Evolutionary conservation across 2,888 invertebrate species (phyloP).

Genomic region (Fabriciana adippe): DNA sequence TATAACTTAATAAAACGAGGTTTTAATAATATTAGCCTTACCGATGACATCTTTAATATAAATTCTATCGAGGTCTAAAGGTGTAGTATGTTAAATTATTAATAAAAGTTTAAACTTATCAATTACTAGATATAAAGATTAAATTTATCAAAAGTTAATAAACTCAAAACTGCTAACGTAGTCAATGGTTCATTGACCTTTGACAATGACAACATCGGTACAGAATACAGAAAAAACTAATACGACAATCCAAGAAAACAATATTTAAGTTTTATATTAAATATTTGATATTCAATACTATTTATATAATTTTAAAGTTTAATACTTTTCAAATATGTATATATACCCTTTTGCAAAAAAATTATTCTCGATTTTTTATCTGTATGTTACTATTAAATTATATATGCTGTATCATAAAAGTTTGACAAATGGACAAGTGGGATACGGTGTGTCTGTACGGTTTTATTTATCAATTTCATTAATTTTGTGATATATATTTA

Average conservation of each 20-base stretch:
- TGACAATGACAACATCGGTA: neutral
- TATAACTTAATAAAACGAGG: neutral
- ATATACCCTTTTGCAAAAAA: too few species aligned
- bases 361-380: neutral
- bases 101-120: conserved; percentile 25
- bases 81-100: neutral
- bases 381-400: conserved; percentile 1
- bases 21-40: conserved; percentile 29
- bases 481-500: conserved; percentile 66
- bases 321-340: too few species aligned
- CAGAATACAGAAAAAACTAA: neutral
- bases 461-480: conserved; percentile 62
- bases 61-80: neutral
- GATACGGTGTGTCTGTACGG: conserved; percentile 63
- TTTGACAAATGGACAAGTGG: conserved; percentile 42
- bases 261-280: too few species aligned
- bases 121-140: conserved; percentile 24
- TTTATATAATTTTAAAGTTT: neutral
- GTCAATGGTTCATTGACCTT: conserved; percentile 28
- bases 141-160: conserved; percentile 12
- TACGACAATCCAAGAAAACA: too few species aligned
- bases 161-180: conserved; percentile 20
- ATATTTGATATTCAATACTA: too few species aligned
- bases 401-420: conserved; percentile 21
- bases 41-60: conserved; percentile 32